Base-by-base conservation (phyloP, 2,888 invertebrate species). In the Mesopsocus fuscifrons region DNA sequence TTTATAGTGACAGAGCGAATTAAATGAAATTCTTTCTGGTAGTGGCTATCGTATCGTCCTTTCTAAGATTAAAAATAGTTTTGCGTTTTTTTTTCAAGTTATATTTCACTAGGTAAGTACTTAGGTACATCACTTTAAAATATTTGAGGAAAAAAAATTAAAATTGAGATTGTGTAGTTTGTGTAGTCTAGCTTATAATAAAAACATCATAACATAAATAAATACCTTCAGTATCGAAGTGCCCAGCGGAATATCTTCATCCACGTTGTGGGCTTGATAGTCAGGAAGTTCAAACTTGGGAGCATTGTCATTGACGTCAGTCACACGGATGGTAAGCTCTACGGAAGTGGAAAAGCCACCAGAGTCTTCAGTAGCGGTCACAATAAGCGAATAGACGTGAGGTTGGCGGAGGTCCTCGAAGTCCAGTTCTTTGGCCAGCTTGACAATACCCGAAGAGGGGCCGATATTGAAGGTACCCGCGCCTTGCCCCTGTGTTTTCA, bases 241-340 rank as follows among this genome's bases (percentile, higher is more conserved):
- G 46, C 92, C 92, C 30, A 89, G 68, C 0, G 87, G 79, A 49
- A 91, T 82, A 57, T 95, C 92, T 65, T 95, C 94, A 55, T 91
- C 88, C 1, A 94, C 84, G 58, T 92, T 92, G 62, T 91, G 89
- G 0, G 91, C 89, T 61, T 94, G 92, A 62, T 95, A 95, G 60
- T 95, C 88, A 1, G 94, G 94, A 49, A 95, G 64, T 63, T 94
- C 92, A 57, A 89, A 94, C 61, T 89, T 87, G 1, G 95, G 95
- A 6, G 89, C 85, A 62, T 97, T 95, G 65, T 97, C 97, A 59
- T 98, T 98, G 34, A 92, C 87, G 61, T 97, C 97, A 4, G 85
- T 85, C 34, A 98, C 91, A 49, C 87, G 76, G 49, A 92, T 89
- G 2, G 88, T 91, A 38, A 91, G 62, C 88, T 91, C 91, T 49